A percentile compares a stretch with the other conserved stretches of the same genome.
Evolutionary conservation across 1,140 invertebrate species (phyloP).

Genomic region (Anoplolepis gracilipes): DNA sequence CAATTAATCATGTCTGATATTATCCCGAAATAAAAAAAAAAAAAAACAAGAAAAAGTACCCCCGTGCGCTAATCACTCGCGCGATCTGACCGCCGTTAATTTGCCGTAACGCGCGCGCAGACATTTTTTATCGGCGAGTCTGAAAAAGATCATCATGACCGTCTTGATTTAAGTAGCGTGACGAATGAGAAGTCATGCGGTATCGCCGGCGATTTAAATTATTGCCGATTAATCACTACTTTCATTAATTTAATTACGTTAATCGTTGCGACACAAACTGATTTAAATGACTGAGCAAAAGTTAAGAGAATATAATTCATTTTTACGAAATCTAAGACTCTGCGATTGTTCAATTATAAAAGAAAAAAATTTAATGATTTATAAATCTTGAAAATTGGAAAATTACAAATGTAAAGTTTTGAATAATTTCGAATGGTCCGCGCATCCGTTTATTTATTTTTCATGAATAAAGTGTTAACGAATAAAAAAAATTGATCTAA

Average conservation of each 20-base stretch:
- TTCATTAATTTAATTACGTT: conserved; percentile 30
- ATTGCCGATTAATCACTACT: conserved; percentile 11
- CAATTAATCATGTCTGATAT: conserved; percentile 67
- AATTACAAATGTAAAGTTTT: not conserved
- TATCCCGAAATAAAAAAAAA: conserved; percentile 30
- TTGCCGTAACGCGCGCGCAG: conserved; percentile 1
- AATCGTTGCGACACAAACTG: not conserved
- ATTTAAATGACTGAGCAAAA: not conserved
- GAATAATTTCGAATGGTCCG: not conserved
- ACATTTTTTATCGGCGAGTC: conserved; percentile 43
- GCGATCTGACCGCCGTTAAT: conserved; percentile 52
- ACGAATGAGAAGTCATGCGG: conserved; percentile 31
- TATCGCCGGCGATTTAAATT: not conserved
- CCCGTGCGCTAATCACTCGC: conserved; percentile 40
- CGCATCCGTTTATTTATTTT: not conserved
- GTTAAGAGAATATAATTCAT: not conserved
- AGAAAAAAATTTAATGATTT: not conserved
- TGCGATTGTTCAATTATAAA: not conserved
- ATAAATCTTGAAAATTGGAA: not conserved
- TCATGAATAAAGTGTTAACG: not conserved
- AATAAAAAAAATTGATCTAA: not conserved
- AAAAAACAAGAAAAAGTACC: conserved; percentile 11
- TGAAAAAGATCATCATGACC: conserved; percentile 18
- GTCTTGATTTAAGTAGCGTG: conserved; percentile 38
- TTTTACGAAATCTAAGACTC: not conserved